These are phyloP conservation scores for Ceratothoa steindachneri DNA, from an alignment of 2,888 invertebrate genomes.

Conservation along the genomic window DNA sequence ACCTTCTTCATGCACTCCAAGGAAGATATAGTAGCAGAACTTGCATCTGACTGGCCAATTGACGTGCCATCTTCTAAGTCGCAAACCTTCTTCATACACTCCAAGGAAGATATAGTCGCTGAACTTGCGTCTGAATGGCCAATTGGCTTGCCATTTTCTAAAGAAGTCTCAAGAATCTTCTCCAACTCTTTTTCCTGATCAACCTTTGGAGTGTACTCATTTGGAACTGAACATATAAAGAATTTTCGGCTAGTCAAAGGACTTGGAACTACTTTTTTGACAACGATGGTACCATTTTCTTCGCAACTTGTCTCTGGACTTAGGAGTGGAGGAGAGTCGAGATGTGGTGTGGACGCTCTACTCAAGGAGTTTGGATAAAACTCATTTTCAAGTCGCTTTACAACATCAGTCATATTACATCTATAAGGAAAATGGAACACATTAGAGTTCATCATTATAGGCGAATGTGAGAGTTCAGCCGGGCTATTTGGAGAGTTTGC, in stretches of 20 bases:
- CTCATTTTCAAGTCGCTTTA: not conserved
- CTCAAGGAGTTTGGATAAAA: not conserved
- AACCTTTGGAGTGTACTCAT: not conserved
- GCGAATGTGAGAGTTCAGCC: not conserved
- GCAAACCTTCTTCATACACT: too few relatives aligned
- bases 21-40: too few relatives aligned
- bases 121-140: too few relatives aligned
- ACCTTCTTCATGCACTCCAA: too few relatives aligned
- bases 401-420: not conserved
- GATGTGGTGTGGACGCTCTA: not conserved
- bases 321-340: not conserved
- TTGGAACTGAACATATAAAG: not conserved
- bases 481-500: not conserved
- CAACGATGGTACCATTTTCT: not conserved
- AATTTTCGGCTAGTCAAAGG: not conserved
- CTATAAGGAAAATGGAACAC: not conserved
- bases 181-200: too few relatives aligned
- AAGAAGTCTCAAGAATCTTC: too few relatives aligned
- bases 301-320: not conserved
- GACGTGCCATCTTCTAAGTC: too few relatives aligned
- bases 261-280: not conserved
- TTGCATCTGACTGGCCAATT: too few relatives aligned
- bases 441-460: not conserved
- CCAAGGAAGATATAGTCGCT: too few relatives aligned
- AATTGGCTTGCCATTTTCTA: too few relatives aligned